Base-by-base conservation (phyloP, 2,113 vertebrate genomes). In the Tretioscincus oriximinensis region DNA sequence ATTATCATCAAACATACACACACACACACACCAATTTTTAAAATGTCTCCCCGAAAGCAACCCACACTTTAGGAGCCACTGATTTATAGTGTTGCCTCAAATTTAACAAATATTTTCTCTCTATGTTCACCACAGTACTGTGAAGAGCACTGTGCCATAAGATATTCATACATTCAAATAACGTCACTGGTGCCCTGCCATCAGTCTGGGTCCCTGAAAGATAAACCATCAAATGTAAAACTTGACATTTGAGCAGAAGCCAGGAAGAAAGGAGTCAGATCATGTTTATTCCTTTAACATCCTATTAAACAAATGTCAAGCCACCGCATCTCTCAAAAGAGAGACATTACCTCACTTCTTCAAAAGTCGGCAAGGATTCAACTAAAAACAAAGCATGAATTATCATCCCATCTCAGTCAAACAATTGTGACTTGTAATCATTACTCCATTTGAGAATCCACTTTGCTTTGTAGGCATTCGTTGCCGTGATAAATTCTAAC, bases 281-380 rank as follows among this genome's bases (percentile, higher is more conserved):
- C 10, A 8, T 65, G 78, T 58, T 26, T 85, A 81, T 0, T 49
- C 29, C 47, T 76, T 35, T 76, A 86, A 28, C 6, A 58, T 35
- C 47, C 66, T 45, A 71, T 76, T 84, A 80, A 71, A 35, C 71
- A 88, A 89, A 85, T 51, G 31, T 85, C 85, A 65, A 58, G 7
- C 54, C 80, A 20, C 49, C 76, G 83, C 41, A 61, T 60, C 14
- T 60, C 14, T 26, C 58, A 47, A 12, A 64, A 67, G 64, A 31
- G 24, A 66, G 9, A 20, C 67, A 54, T 41, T 29, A 64, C 41
- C 70, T 66, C 4, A 1, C 20, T n/a, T 22, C 10, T 76, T 12
- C 4, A 69, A 76, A 61, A 28, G 21, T 35, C 51, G 45, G 66
- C 29, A 5, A 47, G 7, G 28, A 31, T 28, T 24, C 49, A 41